A percentile compares a stretch with the other conserved stretches of the same genome.
Conservation (phyloP, 2,888 invertebrate species). For the Hydrotaea cyrtoneurina region DNA sequence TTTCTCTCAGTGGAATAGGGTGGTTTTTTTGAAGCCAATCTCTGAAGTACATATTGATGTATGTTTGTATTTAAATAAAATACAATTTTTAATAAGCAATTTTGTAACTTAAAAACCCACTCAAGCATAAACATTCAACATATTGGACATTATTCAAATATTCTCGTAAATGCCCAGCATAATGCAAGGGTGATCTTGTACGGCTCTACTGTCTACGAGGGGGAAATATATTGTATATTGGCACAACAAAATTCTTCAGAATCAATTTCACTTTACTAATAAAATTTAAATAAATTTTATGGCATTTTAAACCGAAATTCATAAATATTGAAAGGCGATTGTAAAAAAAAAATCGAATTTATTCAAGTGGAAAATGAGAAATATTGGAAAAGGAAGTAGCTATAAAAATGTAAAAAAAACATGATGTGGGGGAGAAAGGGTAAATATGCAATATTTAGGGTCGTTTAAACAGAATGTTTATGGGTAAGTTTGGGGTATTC, state of each 20-base stretch:
- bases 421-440: background rate
- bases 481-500: too few relatives aligned
- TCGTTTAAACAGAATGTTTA: too few relatives aligned
- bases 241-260: slow-evolving; percentile 62
- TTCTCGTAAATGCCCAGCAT: slow-evolving; percentile 6
- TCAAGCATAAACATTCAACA: slow-evolving; percentile 61
- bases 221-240: background rate
- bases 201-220: background rate
- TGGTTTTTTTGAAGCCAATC: background rate
- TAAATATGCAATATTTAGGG: background rate
- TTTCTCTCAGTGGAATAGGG: background rate
- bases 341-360: slow-evolving; percentile 23
- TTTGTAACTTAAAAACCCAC: slow-evolving; percentile 59
- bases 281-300: slow-evolving; percentile 66
- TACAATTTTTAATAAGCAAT: slow-evolving; percentile 63
- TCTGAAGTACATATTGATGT: background rate
- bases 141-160: slow-evolving; percentile 56
- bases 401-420: background rate
- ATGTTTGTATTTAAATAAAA: slow-evolving; percentile 42
- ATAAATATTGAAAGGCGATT: slow-evolving; percentile 36
- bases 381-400: slow-evolving; percentile 7
- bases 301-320: slow-evolving; percentile 56
- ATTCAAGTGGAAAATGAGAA: slow-evolving; percentile 63
- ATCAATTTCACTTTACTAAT: slow-evolving; percentile 65
- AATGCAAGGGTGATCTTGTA: slow-evolving; percentile 25